Conservation (phyloP, 2,113 vertebrate genomes). For the Lipophrys pholis region DNA sequence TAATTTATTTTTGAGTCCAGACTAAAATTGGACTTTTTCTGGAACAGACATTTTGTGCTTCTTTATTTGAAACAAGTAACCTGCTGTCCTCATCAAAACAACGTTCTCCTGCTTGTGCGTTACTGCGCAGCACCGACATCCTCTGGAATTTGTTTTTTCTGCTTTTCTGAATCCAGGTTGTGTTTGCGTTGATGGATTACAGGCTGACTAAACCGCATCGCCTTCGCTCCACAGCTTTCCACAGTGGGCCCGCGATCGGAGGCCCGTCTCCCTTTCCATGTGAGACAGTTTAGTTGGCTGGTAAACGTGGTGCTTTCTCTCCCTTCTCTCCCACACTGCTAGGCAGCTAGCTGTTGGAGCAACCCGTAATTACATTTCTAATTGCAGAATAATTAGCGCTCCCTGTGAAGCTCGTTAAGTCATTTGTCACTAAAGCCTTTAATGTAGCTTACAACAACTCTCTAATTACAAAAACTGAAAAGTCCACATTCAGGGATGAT, state of each 20-base stretch:
- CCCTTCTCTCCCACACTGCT: conserved; percentile 59
- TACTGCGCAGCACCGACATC: too few relatives aligned
- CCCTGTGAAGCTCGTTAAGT: conserved; percentile 78
- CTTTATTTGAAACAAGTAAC: too few relatives aligned
- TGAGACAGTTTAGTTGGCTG: conserved; percentile 63
- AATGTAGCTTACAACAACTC: conserved; percentile 77
- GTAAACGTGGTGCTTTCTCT: conserved; percentile 51
- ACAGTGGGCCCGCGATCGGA: neutral
- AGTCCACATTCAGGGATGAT: conserved; percentile 40
- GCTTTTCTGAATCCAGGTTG: neutral
- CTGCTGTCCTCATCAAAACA: too few relatives aligned
- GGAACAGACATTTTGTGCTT: too few relatives aligned
- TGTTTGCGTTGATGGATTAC: conserved; percentile 3
- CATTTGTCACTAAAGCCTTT: conserved; percentile 79
- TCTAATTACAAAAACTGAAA: conserved; percentile 75
- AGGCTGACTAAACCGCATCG: neutral
- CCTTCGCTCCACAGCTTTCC: conserved; percentile 5
- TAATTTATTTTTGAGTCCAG: too few relatives aligned
- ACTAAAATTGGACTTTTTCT: too few relatives aligned
- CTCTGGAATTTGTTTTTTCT: neutral
- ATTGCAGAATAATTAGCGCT: conserved; percentile 83
- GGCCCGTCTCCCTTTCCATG: conserved; percentile 40
- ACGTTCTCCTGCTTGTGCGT: too few relatives aligned
- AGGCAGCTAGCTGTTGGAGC: conserved; percentile 56
- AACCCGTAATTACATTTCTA: conserved; percentile 82